Evolutionary conservation across 2,888 invertebrate genomes (phyloP), one percentile per base, ranked within the genome.

Genomic region (Eupithecia exiguata): DNA sequence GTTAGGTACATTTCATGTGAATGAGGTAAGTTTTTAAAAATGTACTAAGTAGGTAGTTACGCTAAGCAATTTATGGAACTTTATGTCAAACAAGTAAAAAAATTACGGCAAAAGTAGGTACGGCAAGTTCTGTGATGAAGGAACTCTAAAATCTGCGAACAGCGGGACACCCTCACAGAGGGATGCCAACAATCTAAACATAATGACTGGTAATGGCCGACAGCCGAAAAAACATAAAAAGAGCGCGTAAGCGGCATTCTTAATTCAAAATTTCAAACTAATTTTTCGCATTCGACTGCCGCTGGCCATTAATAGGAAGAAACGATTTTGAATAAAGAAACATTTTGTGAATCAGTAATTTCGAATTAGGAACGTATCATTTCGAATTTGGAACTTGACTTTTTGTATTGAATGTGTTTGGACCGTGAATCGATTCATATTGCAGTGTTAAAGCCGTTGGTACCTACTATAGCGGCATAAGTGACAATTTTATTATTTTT

Each of bases 181-280:
- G 89, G 88, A 89, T 84, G 86, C 87, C 89, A 88, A 88, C 86
- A 86, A 87, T 89, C 88, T 88, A 86, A 87, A 87, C 89, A 89
- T 91, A 91, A 91, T 91, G 89, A 88, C 86, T 86, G 76, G 87
- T 91, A 92, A 92, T 92, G 91, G 86, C 87, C 88, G 87, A 69
- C 61, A 61, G 40, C 43, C 43, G 63, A 83, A 83, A 81, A 77
- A 77, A 74, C 70, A 75, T 78, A 79, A 72, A 65, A 40, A n/a
- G 63, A 62, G 62, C 62, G 35, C 18, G 62, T 38, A 36, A 77
- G 71, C 76, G 72, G 70, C 67, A 71, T 71, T 75, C 62, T 66
- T 66, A 66, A 14, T 66, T 40, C 40, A 40, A 66, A 63, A 76
- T 69, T 70, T 73, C 38, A 74, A 74, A 71, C 71, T 67, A 72